Conservation (phyloP, 2,888 invertebrate species). For the Polydrusus cervinus region DNA sequence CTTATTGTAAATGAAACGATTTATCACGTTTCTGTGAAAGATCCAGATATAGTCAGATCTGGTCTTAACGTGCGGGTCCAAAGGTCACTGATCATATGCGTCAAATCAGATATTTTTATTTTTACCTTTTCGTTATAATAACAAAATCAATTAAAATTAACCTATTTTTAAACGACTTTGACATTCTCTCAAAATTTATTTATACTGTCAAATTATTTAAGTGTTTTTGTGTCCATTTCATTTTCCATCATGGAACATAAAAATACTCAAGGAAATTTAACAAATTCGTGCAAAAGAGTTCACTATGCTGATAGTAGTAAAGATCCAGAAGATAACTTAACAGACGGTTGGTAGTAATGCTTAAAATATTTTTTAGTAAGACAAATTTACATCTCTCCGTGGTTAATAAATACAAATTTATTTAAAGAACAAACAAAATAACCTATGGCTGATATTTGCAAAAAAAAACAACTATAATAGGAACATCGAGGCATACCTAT, state of each 20-base stretch:
- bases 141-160: not conserved
- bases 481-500: too few relatives aligned
- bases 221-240: slow-evolving; percentile 24
- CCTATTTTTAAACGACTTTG: slow-evolving; percentile 12
- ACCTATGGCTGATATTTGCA: too few relatives aligned
- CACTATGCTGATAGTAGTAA: slow-evolving; percentile 25
- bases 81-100: too few relatives aligned
- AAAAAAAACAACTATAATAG: too few relatives aligned
- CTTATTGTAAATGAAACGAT: too few relatives aligned
- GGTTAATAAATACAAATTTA: too few relatives aligned
- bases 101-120: not conserved
- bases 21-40: too few relatives aligned
- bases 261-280: slow-evolving; percentile 17
- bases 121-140: not conserved
- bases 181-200: slow-evolving; percentile 11
- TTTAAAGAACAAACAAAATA: too few relatives aligned
- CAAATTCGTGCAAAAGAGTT: slow-evolving; percentile 26
- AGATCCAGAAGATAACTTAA: not conserved
- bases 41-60: too few relatives aligned
- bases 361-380: not conserved
- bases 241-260: slow-evolving; percentile 39
- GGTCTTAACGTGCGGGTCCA: too few relatives aligned
- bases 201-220: slow-evolving; percentile 26
- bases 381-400: too few relatives aligned
- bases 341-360: not conserved